Percentiles rank a stretch among this genome's conserved stretches.
Conservation (phyloP, 2,888 invertebrate genomes). For the Drosophila basisetae region DNA sequence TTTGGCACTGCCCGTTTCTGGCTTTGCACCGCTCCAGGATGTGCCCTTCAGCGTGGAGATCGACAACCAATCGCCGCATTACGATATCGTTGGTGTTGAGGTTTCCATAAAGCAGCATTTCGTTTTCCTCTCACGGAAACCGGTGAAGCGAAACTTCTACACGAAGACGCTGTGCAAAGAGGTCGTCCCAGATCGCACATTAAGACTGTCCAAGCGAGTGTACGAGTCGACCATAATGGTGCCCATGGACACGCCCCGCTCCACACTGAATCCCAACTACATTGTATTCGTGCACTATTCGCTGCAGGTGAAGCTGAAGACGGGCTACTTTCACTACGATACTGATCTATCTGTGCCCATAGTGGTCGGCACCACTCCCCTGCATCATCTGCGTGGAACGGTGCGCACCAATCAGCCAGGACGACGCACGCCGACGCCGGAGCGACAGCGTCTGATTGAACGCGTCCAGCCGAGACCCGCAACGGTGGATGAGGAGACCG, state of each 20-base stretch:
- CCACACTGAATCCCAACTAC: constrained; percentile 86
- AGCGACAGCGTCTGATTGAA: constrained; percentile 69
- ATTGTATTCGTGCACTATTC: constrained; percentile 82
- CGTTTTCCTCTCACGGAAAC: constrained; percentile 81
- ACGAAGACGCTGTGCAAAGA: constrained; percentile 78
- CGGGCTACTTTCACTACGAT: constrained; percentile 81
- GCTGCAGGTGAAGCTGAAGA: constrained; percentile 78
- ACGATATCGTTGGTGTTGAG: constrained; percentile 78
- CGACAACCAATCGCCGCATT: constrained; percentile 87
- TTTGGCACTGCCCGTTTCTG: constrained; percentile 88
- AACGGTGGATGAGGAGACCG: constrained; percentile 54
- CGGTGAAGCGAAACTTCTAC: constrained; percentile 80
- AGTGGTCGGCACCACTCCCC: constrained; percentile 78
- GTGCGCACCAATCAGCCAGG: constrained; percentile 65
- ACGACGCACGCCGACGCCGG: constrained; percentile 58
- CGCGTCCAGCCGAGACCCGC: constrained; percentile 54
- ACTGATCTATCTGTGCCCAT: constrained; percentile 79
- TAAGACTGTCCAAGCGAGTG: constrained; percentile 82
- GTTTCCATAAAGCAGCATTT: constrained; percentile 80
- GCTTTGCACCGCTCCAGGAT: constrained; percentile 90
- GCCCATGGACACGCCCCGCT: constrained; percentile 89
- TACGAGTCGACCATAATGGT: constrained; percentile 87
- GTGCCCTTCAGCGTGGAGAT: constrained; percentile 89
- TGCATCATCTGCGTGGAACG: constrained; percentile 57
- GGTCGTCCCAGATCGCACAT: constrained; percentile 69